Percentiles rank a stretch among this genome's conserved stretches.
Evolutionary conservation across 2,113 vertebrate species (phyloP).

Genomic region (Macroglossus sobrinus): DNA sequence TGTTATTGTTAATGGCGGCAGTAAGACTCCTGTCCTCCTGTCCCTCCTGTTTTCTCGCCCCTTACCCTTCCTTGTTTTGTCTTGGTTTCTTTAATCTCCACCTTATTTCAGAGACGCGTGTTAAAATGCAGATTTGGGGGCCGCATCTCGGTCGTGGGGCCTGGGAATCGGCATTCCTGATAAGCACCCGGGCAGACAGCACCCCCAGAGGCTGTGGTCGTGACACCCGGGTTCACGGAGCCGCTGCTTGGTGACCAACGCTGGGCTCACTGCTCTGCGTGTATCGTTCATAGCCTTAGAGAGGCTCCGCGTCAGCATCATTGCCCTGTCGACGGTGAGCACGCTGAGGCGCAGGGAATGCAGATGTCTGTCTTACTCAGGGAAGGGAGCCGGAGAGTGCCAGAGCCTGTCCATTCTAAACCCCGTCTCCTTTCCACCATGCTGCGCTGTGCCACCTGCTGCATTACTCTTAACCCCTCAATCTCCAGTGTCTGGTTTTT

Average conservation of each 20-base stretch:
- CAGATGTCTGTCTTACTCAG: neutral
- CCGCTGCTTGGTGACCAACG: neutral
- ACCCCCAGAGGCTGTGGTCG: neutral
- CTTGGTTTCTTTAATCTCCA: neutral
- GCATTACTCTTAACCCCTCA: neutral
- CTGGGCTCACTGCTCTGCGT: no score
- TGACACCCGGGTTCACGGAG: neutral
- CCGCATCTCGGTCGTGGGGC: neutral
- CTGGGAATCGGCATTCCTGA: neutral
- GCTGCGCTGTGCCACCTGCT: fast-evolving
- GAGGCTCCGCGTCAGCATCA: neutral
- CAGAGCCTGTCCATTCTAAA: neutral
- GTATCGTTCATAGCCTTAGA: neutral
- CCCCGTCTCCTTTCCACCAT: no score
- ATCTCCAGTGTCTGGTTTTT: fast-evolving
- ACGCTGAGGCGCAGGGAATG: neutral
- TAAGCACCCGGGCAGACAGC: neutral
- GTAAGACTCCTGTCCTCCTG: neutral
- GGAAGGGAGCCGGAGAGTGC: neutral
- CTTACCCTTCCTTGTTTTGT: neutral
- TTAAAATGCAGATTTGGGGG: neutral
- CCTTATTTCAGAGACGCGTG: neutral
- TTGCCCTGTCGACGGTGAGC: neutral
- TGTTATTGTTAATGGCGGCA: neutral
- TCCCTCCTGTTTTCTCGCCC: neutral